phyloP scores from a whole-genome alignment of 2,797 vertebrate genomes.

The Oryzias dopingdopingensis region DNA sequence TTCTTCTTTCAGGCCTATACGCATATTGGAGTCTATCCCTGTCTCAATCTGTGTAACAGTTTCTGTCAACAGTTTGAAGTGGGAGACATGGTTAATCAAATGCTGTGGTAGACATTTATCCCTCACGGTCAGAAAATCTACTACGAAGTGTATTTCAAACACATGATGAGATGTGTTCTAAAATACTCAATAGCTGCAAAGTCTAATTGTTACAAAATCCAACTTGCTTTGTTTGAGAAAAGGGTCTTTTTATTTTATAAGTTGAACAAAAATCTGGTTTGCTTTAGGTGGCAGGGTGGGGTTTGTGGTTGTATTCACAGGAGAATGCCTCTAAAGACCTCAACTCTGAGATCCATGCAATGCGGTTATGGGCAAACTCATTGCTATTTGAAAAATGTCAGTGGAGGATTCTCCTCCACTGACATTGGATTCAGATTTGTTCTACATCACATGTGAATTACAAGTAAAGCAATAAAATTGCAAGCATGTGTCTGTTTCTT shows the following conservation, averaged over 20 bases:
- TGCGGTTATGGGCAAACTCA: conserved; percentile 74
- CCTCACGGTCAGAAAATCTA: conserved; percentile 25
- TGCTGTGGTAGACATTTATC: conserved; percentile 3
- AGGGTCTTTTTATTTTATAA: conserved; percentile 53
- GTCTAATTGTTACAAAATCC: conserved; percentile 6
- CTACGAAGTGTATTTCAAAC: conserved; percentile 2
- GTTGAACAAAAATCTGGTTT: conserved; percentile 70
- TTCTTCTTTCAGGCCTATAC: conserved; percentile 17
- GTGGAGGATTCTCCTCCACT: conserved; percentile 44
- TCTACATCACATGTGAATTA: conserved; percentile 25
- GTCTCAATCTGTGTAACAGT: conserved; percentile 19
- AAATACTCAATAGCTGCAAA: too few relatives aligned
- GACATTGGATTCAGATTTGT: conserved; percentile 42
- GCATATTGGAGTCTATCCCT: conserved; percentile 15
- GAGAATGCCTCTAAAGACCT: conserved; percentile 75
- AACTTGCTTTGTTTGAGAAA: conserved; percentile 27
- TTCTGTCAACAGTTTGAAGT: conserved; percentile 43
- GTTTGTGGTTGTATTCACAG: conserved; percentile 69
- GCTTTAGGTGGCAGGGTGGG: conserved; percentile 75
- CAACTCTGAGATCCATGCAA: conserved; percentile 64
- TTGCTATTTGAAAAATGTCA: conserved; percentile 75
- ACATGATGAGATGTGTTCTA: not conserved
- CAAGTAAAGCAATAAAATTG: conserved; percentile 20
- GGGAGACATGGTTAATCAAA: conserved; percentile 25
- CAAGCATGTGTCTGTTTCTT: conserved; percentile 1